These are phyloP conservation scores for Lumbricus terrestris DNA, from an alignment of 2,888 invertebrate genomes.

Conservation along the genomic window DNA sequence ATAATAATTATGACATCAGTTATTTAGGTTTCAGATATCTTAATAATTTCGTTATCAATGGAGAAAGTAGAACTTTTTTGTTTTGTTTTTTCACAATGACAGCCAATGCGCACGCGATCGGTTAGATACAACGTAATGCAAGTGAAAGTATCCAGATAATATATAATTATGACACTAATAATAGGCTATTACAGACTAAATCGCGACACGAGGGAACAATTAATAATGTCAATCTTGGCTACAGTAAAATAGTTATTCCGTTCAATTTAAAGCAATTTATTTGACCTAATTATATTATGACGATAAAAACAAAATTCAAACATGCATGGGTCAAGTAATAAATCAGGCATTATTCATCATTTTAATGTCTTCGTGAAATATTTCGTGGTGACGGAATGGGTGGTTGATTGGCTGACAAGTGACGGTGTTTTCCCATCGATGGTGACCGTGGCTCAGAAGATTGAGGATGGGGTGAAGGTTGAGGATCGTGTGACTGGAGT, in stretches of 20 bases:
- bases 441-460: neutral
- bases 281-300: neutral
- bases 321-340: neutral
- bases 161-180: neutral
- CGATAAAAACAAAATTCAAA: neutral
- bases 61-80: too few relatives aligned
- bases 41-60: too few relatives aligned
- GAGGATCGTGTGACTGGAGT: neutral
- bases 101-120: neutral
- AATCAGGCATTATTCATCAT: neutral
- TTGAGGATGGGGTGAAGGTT: neutral
- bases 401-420: neutral
- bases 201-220: too few relatives aligned
- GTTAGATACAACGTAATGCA: neutral
- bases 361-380: neutral
- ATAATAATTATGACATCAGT: too few relatives aligned
- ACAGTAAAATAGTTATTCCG: neutral
- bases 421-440: neutral
- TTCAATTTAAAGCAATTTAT: neutral
- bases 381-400: neutral
- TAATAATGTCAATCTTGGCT: too few relatives aligned
- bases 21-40: too few relatives aligned
- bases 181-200: too few relatives aligned
- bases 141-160: neutral
- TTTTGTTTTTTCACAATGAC: too few relatives aligned